Evolutionary conservation across 2,888 invertebrate genomes (phyloP), one percentile per base, ranked within the genome.

Genomic region (Dromius quadrimaculatus): DNA sequence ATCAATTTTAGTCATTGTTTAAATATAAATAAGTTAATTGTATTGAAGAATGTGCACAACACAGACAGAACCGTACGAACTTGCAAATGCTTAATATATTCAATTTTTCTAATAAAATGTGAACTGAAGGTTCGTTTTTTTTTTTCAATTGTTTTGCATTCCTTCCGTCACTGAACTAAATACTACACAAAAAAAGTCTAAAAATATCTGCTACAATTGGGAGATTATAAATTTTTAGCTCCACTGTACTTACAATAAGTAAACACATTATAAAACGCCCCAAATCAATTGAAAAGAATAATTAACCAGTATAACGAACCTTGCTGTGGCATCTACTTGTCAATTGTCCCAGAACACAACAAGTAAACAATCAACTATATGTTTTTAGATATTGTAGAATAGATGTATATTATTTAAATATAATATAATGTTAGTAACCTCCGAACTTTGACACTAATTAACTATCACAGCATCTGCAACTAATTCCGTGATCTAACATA

Each of bases 361-460:
- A 22, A 43, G 20, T 41, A 41, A 23, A 38, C 41, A 41, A 59
- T 6, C 23, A 41, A 22, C 9, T 11, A 62, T 15, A 62, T 6
- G 23, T 62, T 62, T 62, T 20, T 41, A 38, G 34, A 17, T 62
- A 9, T 50, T 50, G 22, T 23, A 62, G 41, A 41, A 38, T 62
- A 43, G 41, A 62, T 23, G 38, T 62, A 41, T 34, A 62, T 41
- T 41, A 41, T 62, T 62, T 38, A 62, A 62, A 62, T 41, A 43
- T 41, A 64, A 64, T 47, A 9, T 19, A 47, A 64, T 28, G 64
- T 64, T 64, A 64, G 34, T 64, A 41, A 64, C 47, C 64, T 47
- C 64, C 64, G 64, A 36, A 64, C 47, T 64, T 64, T 64, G 64
- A 64, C 64, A 64, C 50, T 64, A 64, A 64, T 64, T 47, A 64